Base-by-base conservation (phyloP, 2,113 vertebrate species). In the Pogona vitticeps region DNA sequence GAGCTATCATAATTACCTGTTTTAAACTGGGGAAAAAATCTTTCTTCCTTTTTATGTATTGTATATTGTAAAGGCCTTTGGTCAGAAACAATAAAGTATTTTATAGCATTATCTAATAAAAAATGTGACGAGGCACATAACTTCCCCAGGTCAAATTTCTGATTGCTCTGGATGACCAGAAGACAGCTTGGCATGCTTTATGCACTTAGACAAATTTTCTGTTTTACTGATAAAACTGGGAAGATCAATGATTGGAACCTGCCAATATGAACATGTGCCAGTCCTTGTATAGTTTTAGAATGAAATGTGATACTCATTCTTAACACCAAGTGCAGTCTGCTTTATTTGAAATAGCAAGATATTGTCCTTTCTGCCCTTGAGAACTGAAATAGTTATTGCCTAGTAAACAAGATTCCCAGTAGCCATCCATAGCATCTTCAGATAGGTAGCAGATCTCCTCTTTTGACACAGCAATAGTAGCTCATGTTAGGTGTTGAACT, bases 371-470 rank as follows among this genome's bases (percentile, higher is more conserved):
- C 0, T 86, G 46, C 8, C 84, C 87, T 92, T 10, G 12, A 3
- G 82, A 81, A 76, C 40, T 86, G 88, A 80, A 80, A 15, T 13
- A 80, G 36, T 67, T 88, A 63, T 68, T 82, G 88, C 89, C 31
- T 78, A 81, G 79, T n/a, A 73, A 92, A 86, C 73, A 85, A 68
- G 58, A 63, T 89, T 88, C 18, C 67, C 1, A 85, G 87, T 84
- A 84, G 38, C 52, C 70, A 91, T 58, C 38, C 76, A 28, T 38
- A 84, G 33, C 75, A 80, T 36, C 67, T 80, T 38, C 26, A 80
- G 14, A 77, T 73, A 84, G 65, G 70, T 58, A 89, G 79, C 83
- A 92, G 75, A 89, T 91, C 59, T 83, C 1, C 81, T 67, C 59
- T 15, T 77, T 40, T 87, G 84, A 17, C 89, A 65, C 80, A 17